phyloP scores from a whole-genome alignment of 2,888 invertebrate genomes.

The Philaethria dido region DNA sequence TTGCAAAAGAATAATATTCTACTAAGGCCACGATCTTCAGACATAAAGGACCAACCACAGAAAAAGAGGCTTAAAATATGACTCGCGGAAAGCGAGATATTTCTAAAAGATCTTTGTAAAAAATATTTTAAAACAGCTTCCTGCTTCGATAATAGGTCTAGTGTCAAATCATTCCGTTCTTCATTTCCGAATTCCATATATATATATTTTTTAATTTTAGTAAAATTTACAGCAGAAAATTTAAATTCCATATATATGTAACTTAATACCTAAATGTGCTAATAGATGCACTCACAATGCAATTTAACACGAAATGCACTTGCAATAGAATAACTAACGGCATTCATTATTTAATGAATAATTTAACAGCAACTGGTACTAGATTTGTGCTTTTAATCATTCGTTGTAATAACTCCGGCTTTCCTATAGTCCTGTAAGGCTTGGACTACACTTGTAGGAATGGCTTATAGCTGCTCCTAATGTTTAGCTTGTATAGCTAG shows the following conservation, averaged over 20 bases:
- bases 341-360: slow-evolving; percentile 70
- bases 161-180: too few relatives aligned
- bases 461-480: neutral
- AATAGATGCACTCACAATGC: slow-evolving; percentile 8
- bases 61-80: too few relatives aligned
- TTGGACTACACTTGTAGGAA: neutral
- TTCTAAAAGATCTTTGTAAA: too few relatives aligned
- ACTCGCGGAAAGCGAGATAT: too few relatives aligned
- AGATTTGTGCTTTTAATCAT: slow-evolving; percentile 67
- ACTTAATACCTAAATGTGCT: slow-evolving; percentile 2
- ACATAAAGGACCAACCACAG: too few relatives aligned
- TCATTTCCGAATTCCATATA: too few relatives aligned
- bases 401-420: slow-evolving; percentile 62
- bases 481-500: neutral
- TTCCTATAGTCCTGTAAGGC: slow-evolving; percentile 41
- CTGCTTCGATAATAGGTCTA: too few relatives aligned
- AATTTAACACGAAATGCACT: slow-evolving; percentile 18
- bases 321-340: slow-evolving; percentile 70
- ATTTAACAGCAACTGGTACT: slow-evolving; percentile 57
- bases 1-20: too few relatives aligned
- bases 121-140: too few relatives aligned
- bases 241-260: too few relatives aligned
- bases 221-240: neutral
- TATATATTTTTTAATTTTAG: too few relatives aligned
- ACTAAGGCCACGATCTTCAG: too few relatives aligned